phyloP scores from a whole-genome alignment of 1,140 invertebrate genomes.

The Brachionus asplanchnoidis region DNA sequence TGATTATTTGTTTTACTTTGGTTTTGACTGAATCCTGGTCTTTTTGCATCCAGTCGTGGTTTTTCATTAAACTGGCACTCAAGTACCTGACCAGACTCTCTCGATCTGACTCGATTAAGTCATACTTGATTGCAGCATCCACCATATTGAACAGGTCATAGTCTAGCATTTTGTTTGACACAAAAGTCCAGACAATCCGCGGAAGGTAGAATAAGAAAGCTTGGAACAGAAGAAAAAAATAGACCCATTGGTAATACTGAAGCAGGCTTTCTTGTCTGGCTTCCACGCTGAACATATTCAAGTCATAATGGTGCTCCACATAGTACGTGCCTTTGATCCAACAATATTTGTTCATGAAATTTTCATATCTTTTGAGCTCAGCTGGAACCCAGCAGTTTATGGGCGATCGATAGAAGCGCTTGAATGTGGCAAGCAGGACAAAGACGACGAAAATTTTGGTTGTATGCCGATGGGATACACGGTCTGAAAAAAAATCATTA shows the following conservation, averaged over 20 bases:
- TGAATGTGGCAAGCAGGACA: constrained; percentile 59
- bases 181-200: constrained; percentile 35
- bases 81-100: constrained; percentile 16
- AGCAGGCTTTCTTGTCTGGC: not conserved
- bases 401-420: constrained; percentile 61
- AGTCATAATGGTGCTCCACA: constrained; percentile 20
- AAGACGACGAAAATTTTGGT: constrained; percentile 60
- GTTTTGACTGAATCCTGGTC: not conserved
- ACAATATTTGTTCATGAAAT: constrained; percentile 54
- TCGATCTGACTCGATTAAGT: not conserved
- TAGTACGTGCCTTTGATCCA: constrained; percentile 45
- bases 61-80: not conserved
- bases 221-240: constrained; percentile 43
- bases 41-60: not conserved
- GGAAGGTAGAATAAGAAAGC: constrained; percentile 43
- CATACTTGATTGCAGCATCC: not conserved
- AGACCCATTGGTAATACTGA: constrained; percentile 44
- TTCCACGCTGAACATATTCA: constrained; percentile 4
- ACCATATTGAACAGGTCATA: constrained; percentile 38
- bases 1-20: constrained; percentile 12
- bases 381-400: constrained; percentile 57
- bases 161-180: constrained; percentile 10
- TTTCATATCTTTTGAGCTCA: constrained; percentile 58
- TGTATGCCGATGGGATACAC: constrained; percentile 60
- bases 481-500: constrained; percentile 61